A percentile compares a stretch with the other conserved stretches of the same genome.
Evolutionary conservation across 2,797 vertebrate genomes (phyloP).

Genomic region (Yasuhikotakia modesta): DNA sequence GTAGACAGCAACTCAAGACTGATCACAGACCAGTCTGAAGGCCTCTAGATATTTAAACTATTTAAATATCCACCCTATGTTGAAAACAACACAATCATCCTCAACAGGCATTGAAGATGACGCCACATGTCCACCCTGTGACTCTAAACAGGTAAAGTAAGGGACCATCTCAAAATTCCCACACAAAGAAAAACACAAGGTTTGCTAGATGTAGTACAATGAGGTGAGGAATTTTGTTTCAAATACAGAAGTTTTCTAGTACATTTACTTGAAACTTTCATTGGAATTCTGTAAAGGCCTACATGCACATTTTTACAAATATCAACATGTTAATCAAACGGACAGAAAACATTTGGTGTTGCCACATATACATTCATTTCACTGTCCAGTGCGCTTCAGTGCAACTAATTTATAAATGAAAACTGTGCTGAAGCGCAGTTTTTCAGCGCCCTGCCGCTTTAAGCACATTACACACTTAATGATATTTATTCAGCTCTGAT

Average conservation of each 20-base stretch:
- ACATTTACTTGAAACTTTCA: neutral
- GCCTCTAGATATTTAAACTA: neutral
- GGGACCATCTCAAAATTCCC: neutral
- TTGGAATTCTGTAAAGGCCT: no score
- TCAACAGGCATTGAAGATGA: neutral
- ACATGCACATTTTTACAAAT: neutral
- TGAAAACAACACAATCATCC: neutral
- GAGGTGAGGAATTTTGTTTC: no score
- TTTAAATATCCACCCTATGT: neutral
- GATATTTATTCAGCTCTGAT: conserved; percentile 47
- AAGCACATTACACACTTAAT: conserved; percentile 25
- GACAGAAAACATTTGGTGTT: neutral
- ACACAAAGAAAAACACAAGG: neutral
- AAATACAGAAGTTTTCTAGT: neutral
- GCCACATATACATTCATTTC: conserved; percentile 25
- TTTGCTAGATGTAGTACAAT: no score
- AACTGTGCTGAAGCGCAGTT: conserved; percentile 9
- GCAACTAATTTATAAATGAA: conserved; percentile 25
- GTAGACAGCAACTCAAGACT: conserved; percentile 3
- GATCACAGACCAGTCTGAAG: conserved; percentile 15
- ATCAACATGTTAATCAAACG: conserved; percentile 19
- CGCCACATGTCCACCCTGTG: neutral
- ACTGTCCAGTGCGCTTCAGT: conserved; percentile 6
- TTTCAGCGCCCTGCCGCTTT: neutral
- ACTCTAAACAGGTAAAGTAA: neutral